These are phyloP conservation scores for Drosophila watanabei DNA, from an alignment of 1,140 invertebrate species.

Conservation along the genomic window DNA sequence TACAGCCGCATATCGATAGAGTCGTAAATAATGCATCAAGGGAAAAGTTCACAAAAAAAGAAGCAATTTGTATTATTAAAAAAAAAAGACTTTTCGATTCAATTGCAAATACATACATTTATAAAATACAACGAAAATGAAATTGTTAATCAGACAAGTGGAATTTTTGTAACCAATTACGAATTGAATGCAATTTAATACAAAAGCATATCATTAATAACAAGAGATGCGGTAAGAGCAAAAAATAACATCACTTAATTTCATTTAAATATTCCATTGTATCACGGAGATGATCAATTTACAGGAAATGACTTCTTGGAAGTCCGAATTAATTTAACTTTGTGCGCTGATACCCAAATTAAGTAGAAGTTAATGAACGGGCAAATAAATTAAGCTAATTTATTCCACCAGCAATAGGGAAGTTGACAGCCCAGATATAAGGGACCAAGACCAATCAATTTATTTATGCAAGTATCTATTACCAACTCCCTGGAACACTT, in stretches of 20 bases:
- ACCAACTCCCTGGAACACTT: constrained; percentile 36
- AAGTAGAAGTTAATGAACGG: constrained; percentile 28
- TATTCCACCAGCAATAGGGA: constrained; percentile 30
- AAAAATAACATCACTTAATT: constrained; percentile 11
- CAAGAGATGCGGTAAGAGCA: not conserved
- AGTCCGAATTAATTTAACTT: constrained; percentile 20
- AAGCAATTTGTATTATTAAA: constrained; percentile 36
- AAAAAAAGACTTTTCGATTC: constrained; percentile 12
- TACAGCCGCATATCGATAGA: constrained; percentile 33
- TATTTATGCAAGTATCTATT: constrained; percentile 51
- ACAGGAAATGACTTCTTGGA: constrained; percentile 29
- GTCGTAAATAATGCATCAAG: constrained; percentile 47
- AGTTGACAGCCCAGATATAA: constrained; percentile 28
- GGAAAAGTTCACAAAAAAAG: constrained; percentile 3
- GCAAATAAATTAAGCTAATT: constrained; percentile 43
- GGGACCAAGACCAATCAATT: constrained; percentile 30
- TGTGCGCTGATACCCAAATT: constrained; percentile 4
- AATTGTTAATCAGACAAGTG: constrained; percentile 32
- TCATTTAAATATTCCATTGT: constrained; percentile 1
- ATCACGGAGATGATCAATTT: constrained; percentile 9
- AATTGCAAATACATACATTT: constrained; percentile 4
- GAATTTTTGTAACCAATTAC: constrained; percentile 23
- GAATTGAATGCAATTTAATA: constrained; percentile 27
- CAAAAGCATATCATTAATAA: constrained; percentile 7
- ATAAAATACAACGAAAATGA: constrained; percentile 7